Base-by-base conservation (phyloP, 2,888 invertebrate species). In the Calliphora vomitoria region DNA sequence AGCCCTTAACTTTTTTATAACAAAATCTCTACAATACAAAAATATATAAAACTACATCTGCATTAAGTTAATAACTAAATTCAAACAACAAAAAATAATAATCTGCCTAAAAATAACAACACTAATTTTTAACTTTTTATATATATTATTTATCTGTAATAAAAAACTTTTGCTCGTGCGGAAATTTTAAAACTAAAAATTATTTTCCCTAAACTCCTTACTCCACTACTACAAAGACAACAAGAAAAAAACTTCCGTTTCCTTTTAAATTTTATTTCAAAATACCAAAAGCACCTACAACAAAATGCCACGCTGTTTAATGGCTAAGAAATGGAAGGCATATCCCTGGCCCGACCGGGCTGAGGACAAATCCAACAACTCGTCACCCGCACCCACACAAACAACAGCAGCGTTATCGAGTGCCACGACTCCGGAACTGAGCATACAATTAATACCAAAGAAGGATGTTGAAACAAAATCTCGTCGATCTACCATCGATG, bases 251-350 rank as follows among this genome's bases (percentile, higher is more conserved):
- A 53, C 58, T 79, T 84, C 75, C 79, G 75, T 80, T 88, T 85
- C 82, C 82, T 58, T 81, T 78, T 31, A 35, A 64, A 50, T 35
- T 62, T 79, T 15, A 18, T 60, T 81, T 72, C 18, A 58, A 82
- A 82, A 71, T 60, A 66, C 8, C 13, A 64, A 50, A 41, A 50
- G 38, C 13, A 25, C 55, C 83, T 50, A 41, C 35, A 41, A 72
- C 25, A 95, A 95, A 94, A 98, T 98, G 98, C 98, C 98, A 95
- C 97, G 98, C 94, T 98, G 98, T 95, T 96, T 98, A 94, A 98
- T 98, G 97, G 98, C 98, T 93, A 98, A 98, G 95, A 98, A 98
- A 95, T 98, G 98, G 97, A 98, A 98, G 96, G 97, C 96, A 94
- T 96, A 96, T 93, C 96, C 96, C 90, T 96, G 96, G 96, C 95